Evolutionary conservation across 2,888 invertebrate genomes (phyloP), one percentile per base, ranked within the genome.

Genomic region (Lobophora halterata): DNA sequence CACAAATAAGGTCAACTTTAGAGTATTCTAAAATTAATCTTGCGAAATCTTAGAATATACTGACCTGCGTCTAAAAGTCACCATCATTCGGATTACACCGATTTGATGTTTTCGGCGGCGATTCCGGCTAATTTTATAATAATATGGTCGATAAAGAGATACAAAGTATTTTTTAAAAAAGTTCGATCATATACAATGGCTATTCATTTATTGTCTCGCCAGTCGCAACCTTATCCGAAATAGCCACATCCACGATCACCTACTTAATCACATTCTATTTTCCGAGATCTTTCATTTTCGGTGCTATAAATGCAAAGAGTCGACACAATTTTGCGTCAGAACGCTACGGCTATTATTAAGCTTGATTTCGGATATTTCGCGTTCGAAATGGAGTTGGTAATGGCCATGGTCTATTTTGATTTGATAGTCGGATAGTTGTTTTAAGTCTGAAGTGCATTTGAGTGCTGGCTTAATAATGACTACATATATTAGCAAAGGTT

Each of bases 251-350:
- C 20, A 29, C 35, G 31, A 25, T 9, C 16, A 12, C 31, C 18
- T 16, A 11, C 23, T 11, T n/a, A n/a, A n/a, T 20, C 12, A 31
- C 54, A 54, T 65, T 67, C 54, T 58, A 67, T 65, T 71, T 69
- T 65, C 64, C 61, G 53, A 58, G 63, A 69, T 70, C 61, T 71
- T 76, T 71, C 71, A 73, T 75, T 76, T 71, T 71, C 62, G 72
- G 71, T 71, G 61, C 69, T 74, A 64, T 74, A 76, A 76, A 79
- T 77, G 75, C 75, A 75, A 74, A 75, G 72, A 65, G 66, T 62
- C 60, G 56, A 48, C 62, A 66, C 70, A 71, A 72, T 74, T 70
- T 61, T 49, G 53, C 55, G 57, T 58, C 58, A 55, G 57, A 62
- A 55, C 59, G 63, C 62, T 65, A 38, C 49, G 37, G 47, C 65